A percentile compares a stretch with the other conserved stretches of the same genome.
These are phyloP conservation scores for Vombatus ursinus DNA, from an alignment of 2,113 vertebrate genomes.

Conservation along the genomic window DNA sequence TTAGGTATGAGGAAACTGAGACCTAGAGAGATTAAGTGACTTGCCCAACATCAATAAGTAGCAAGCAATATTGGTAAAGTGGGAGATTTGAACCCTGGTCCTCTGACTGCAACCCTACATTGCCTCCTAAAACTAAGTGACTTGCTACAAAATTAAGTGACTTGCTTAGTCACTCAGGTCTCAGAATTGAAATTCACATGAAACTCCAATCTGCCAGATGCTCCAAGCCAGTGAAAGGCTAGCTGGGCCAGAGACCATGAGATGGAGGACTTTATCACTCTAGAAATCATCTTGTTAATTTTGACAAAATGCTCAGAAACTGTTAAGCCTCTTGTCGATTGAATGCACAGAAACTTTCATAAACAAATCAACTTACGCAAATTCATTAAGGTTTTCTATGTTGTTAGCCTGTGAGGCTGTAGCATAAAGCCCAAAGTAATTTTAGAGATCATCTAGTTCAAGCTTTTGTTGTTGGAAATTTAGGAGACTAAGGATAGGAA, in stretches of 20 bases:
- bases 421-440: not conserved
- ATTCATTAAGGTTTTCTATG: not conserved
- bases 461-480: not conserved
- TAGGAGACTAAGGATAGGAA: not conserved
- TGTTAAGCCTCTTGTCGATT: not conserved
- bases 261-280: too few relatives aligned
- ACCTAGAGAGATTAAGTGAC: not conserved
- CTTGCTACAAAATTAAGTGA: not conserved
- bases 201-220: not conserved
- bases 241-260: not conserved
- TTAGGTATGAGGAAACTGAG: not conserved
- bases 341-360: not conserved
- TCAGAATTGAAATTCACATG: not conserved
- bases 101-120: not conserved
- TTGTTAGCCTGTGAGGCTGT: not conserved
- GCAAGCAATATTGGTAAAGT: not conserved
- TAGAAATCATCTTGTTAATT: not conserved
- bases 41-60: not conserved
- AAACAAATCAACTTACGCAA: not conserved
- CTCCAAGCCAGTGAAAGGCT: not conserved
- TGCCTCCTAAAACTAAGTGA: not conserved
- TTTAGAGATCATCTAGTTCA: not conserved
- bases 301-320: not conserved
- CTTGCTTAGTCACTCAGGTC: not conserved
- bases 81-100: not conserved